These are phyloP conservation scores for Paralichthys olivaceus DNA, from an alignment of 2,113 vertebrate genomes.

Conservation along the genomic window DNA sequence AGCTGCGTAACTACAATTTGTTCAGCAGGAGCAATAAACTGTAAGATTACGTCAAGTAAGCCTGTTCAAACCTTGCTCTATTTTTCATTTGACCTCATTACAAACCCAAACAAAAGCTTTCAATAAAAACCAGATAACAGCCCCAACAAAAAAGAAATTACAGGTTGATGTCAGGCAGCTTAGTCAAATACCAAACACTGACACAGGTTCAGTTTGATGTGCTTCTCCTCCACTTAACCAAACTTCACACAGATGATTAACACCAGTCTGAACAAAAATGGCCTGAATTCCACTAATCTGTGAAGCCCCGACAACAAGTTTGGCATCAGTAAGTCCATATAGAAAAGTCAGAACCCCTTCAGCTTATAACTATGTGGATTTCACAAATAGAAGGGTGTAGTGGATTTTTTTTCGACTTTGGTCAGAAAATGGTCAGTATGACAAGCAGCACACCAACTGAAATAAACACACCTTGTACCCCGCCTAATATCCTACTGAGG, in stretches of 20 bases:
- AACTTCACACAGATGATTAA: conserved; percentile 28
- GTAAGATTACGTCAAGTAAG: conserved; percentile 6
- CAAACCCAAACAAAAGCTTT: conserved; percentile 1
- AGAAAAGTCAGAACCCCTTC: background rate
- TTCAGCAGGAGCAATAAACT: background rate
- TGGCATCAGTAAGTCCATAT: background rate
- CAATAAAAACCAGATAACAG: background rate
- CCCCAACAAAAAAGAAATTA: background rate
- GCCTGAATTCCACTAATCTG: conserved; percentile 17
- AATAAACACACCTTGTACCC: conserved; percentile 43
- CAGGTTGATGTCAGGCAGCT: background rate
- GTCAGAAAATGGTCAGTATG: background rate
- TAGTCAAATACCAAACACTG: conserved; percentile 22
- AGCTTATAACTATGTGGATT: background rate
- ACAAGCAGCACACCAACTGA: conserved; percentile 13
- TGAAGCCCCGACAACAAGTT: conserved; percentile 19
- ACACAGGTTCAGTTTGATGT: background rate
- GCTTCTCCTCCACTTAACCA: background rate
- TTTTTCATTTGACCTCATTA: conserved; percentile 42
- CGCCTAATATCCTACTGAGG: conserved; percentile 35
- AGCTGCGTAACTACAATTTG: background rate
- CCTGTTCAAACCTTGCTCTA: conserved; percentile 9
- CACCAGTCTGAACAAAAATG: conserved; percentile 15
- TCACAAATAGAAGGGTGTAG: background rate
- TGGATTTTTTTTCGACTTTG: background rate